A percentile compares a stretch with the other conserved stretches of the same genome.
Evolutionary conservation across 2,797 vertebrate genomes (phyloP).

Genomic region (Thalassophryne amazonica): DNA sequence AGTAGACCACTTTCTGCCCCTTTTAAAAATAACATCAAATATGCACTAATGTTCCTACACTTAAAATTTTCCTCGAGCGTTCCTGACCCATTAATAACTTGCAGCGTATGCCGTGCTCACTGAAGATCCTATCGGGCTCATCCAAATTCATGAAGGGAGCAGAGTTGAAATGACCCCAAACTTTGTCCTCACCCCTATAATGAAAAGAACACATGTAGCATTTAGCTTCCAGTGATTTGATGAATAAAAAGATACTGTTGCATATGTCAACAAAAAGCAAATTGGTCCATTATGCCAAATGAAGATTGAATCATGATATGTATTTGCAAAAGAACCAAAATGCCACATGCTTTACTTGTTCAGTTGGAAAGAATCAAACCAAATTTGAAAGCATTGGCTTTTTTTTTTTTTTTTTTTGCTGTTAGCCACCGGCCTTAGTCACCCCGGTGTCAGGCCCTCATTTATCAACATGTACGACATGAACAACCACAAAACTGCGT

Average conservation of each 20-base stretch:
- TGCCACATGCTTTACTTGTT: conserved; percentile 51
- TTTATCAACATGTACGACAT: too few relatives aligned
- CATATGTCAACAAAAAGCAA: conserved; percentile 68
- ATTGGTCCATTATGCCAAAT: conserved; percentile 71
- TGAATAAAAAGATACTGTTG: conserved; percentile 59
- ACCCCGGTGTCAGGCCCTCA: too few relatives aligned
- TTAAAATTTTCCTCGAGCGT: conserved; percentile 34
- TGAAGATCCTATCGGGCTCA: conserved; percentile 70
- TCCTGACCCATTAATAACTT: conserved; percentile 53
- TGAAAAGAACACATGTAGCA: conserved; percentile 61
- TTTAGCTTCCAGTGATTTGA: conserved; percentile 71
- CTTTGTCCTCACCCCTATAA: conserved; percentile 66
- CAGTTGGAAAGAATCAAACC: conserved; percentile 58
- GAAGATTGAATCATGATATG: conserved; percentile 65
- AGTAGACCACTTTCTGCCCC: conserved; percentile 9
- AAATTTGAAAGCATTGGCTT: conserved; percentile 55
- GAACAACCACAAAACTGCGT: too few relatives aligned
- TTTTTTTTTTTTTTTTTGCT: too few relatives aligned
- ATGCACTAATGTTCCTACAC: conserved; percentile 25
- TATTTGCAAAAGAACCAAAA: conserved; percentile 52
- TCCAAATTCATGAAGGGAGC: conserved; percentile 73
- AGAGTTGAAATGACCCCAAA: conserved; percentile 65
- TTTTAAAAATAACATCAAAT: conserved; percentile 27
- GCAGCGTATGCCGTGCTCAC: conserved; percentile 49
- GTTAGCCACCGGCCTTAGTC: conserved; percentile 45